Conservation (phyloP, 2,888 invertebrate genomes). For the Lordiphosa andalusiaca region DNA sequence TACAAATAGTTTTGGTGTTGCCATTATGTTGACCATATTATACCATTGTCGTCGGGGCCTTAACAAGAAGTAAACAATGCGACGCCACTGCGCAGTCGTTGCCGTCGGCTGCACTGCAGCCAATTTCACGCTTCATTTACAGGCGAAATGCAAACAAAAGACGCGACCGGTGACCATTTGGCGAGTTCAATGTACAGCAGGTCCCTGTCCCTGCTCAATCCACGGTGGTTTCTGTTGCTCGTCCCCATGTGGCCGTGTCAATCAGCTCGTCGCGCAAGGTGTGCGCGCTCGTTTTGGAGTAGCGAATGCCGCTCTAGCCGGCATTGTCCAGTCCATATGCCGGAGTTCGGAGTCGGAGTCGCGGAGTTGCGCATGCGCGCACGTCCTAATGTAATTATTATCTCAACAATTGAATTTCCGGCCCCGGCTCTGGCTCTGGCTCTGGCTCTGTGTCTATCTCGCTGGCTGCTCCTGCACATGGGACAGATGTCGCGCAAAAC, state of each 20-base stretch:
- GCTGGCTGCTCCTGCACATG: slow-evolving; percentile 38
- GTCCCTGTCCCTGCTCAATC: slow-evolving; percentile 23
- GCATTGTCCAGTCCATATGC: slow-evolving; percentile 27
- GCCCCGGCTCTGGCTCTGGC: slow-evolving; percentile 72
- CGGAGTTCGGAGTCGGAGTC: slow-evolving; percentile 16
- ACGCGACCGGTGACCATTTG: slow-evolving; percentile 47
- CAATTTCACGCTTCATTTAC: slow-evolving; percentile 79
- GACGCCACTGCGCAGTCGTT: slow-evolving; percentile 44
- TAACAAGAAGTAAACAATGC: slow-evolving; percentile 75
- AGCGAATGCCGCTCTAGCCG: slow-evolving; percentile 27
- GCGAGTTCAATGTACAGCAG: slow-evolving; percentile 65
- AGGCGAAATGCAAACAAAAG: slow-evolving; percentile 68
- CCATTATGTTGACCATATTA: slow-evolving; percentile 60
- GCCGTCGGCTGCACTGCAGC: slow-evolving; percentile 56
- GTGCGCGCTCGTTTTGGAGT: slow-evolving; percentile 44
- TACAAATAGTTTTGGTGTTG: slow-evolving; percentile 72
- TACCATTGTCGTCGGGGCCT: slow-evolving; percentile 49
- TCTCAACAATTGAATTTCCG: slow-evolving; percentile 79
- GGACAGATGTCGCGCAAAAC: slow-evolving; percentile 76
- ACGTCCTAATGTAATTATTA: slow-evolving; percentile 78
- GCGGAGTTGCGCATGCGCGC: slow-evolving; percentile 67
- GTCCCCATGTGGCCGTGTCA: slow-evolving; percentile 73
- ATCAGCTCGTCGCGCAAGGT: slow-evolving; percentile 75
- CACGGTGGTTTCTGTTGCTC: slow-evolving; percentile 23
- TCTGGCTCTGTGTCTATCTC: slow-evolving; percentile 35